Percentiles rank a stretch among this genome's conserved stretches.
These are phyloP conservation scores for Scolopax mira DNA, from an alignment of 2,113 vertebrate species.

Conservation along the genomic window DNA sequence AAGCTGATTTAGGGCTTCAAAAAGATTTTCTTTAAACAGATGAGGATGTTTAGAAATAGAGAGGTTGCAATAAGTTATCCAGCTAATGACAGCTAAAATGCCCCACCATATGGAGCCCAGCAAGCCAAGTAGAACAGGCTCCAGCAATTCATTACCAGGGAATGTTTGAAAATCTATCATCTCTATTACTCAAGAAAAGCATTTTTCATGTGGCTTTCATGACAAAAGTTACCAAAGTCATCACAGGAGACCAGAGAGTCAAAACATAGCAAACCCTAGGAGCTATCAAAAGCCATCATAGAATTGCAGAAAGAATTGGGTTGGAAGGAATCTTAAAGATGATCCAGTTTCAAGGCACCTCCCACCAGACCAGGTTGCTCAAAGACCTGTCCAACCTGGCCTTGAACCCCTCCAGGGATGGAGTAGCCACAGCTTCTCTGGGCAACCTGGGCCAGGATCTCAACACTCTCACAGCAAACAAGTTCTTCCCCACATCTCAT, in stretches of 20 bases:
- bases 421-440: not conserved
- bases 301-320: not conserved
- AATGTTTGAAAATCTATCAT: not conserved
- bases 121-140: not conserved
- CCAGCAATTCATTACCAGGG: not conserved
- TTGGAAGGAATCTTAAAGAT: accelerated
- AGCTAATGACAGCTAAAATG: constrained; percentile 8
- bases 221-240: not conserved
- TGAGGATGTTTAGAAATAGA: not conserved
- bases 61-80: not conserved
- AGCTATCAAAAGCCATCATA: not conserved
- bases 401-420: not conserved
- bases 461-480: accelerated
- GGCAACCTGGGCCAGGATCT: accelerated
- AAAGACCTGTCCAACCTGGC: accelerated
- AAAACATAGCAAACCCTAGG: not conserved
- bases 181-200: not conserved
- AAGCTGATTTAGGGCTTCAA: not conserved
- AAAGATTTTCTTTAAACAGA: not conserved
- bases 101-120: not conserved
- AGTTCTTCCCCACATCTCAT: accelerated
- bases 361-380: accelerated
- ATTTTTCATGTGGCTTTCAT: not conserved
- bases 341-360: accelerated
- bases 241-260: not conserved